Evolutionary conservation across 2,113 vertebrate genomes (phyloP).

Genomic region (Octodon degus): DNA sequence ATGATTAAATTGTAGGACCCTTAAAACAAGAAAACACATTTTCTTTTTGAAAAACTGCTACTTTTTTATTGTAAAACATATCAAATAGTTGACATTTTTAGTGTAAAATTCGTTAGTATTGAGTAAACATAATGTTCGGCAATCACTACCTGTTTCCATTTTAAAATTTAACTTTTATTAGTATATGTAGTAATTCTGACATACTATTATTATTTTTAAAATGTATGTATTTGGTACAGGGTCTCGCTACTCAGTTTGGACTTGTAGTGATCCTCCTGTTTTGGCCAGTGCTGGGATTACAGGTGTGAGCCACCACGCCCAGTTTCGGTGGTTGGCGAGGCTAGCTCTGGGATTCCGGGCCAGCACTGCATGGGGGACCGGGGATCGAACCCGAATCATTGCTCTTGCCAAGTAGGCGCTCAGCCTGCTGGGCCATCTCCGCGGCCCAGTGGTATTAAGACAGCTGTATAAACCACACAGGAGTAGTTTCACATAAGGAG

Average conservation of each 20-base stretch:
- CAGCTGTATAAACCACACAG: not conserved
- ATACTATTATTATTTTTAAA: not conserved
- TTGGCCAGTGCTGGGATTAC: no score
- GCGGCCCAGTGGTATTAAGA: no score
- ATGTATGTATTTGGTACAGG: no score
- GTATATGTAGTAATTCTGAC: not conserved
- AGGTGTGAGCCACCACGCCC: no score
- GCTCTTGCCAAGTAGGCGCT: no score
- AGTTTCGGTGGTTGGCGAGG: no score
- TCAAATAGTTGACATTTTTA: not conserved
- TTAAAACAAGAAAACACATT: not conserved
- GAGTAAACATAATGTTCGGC: not conserved
- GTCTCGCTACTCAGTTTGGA: no score
- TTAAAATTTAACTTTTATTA: constrained; percentile 3
- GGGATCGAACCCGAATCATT: no score
- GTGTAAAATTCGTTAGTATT: not conserved
- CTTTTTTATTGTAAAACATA: not conserved
- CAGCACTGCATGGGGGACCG: no score
- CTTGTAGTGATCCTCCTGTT: no score
- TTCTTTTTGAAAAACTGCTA: not conserved
- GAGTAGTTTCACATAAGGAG: not conserved
- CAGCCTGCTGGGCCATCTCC: no score
- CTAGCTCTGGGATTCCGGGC: no score
- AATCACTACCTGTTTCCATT: constrained; percentile 1
- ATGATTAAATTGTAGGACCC: not conserved